Percentiles rank a stretch among this genome's conserved stretches.
Evolutionary conservation across 2,888 invertebrate genomes (phyloP).

Genomic region (Apamea anceps): DNA sequence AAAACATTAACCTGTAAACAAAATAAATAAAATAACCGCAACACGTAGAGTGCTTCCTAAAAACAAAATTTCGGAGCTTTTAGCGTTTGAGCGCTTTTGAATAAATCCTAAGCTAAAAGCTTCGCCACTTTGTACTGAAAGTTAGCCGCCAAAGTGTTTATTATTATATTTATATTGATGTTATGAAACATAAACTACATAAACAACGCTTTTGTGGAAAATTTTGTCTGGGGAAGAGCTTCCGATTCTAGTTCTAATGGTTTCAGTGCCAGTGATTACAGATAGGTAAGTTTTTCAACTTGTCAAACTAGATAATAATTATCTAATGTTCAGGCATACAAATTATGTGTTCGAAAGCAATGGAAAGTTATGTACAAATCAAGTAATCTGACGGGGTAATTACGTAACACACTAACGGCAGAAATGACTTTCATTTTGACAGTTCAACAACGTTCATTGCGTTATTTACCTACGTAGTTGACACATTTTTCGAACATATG

Average conservation of each 20-base stretch:
- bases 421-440: background rate
- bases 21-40: constrained; percentile 32
- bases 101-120: constrained; percentile 50
- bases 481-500: background rate
- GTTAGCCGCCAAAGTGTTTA: constrained; percentile 31
- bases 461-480: too few relatives aligned
- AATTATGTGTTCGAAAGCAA: background rate
- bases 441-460: background rate
- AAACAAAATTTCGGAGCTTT: constrained; percentile 56
- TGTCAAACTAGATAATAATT: background rate
- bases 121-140: constrained; percentile 38
- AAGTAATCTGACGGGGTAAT: background rate
- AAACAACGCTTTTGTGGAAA: constrained; percentile 9
- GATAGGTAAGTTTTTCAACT: background rate
- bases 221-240: background rate
- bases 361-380: background rate
- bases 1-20: background rate
- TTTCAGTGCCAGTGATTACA: background rate
- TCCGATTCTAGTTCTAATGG: background rate
- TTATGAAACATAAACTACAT: constrained; percentile 35
- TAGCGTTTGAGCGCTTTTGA: constrained; percentile 53
- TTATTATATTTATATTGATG: constrained; percentile 4
- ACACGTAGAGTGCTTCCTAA: constrained; percentile 41
- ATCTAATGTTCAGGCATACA: background rate
- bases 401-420: background rate